These are phyloP conservation scores for Drosophila orena DNA, from an alignment of 1,140 invertebrate genomes.

Conservation along the genomic window DNA sequence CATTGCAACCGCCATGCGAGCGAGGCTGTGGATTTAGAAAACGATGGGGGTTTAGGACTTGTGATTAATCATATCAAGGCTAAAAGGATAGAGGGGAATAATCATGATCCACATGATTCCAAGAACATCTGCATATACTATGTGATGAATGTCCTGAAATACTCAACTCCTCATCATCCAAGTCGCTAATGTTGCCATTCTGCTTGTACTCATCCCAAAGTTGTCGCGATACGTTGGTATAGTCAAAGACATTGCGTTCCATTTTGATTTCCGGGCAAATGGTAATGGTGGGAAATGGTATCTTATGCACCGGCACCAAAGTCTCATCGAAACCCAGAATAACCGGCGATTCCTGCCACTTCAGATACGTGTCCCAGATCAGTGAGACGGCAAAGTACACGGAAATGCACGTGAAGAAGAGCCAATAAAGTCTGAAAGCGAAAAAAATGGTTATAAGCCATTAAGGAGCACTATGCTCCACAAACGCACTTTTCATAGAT, in stretches of 20 bases:
- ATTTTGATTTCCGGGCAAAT: constrained; percentile 88
- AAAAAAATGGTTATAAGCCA: not conserved
- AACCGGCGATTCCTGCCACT: constrained; percentile 88
- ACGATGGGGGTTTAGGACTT: not conserved
- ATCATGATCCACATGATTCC: too few relatives aligned
- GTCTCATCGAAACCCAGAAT: constrained; percentile 88
- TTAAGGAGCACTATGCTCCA: fast-evolving
- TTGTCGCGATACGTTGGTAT: constrained; percentile 84
- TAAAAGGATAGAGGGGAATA: too few relatives aligned
- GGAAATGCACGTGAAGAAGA: constrained; percentile 74
- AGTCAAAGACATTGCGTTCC: constrained; percentile 86
- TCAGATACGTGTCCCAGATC: constrained; percentile 87
- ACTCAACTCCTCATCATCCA: constrained; percentile 75
- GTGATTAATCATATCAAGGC: too few relatives aligned
- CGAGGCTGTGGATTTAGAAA: constrained; percentile 32
- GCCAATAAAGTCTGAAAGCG: constrained; percentile 71
- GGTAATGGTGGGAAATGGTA: constrained; percentile 88
- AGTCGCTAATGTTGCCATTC: constrained; percentile 30
- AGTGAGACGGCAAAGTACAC: constrained; percentile 82
- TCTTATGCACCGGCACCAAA: constrained; percentile 87
- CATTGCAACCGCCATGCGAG: constrained; percentile 65
- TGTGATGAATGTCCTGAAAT: not conserved
- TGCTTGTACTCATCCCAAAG: constrained; percentile 59
- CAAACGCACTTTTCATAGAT: constrained; percentile 80
- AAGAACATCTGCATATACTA: too few relatives aligned